These are phyloP conservation scores for Oligia latruncula DNA, from an alignment of 2,888 invertebrate genomes.

Conservation along the genomic window DNA sequence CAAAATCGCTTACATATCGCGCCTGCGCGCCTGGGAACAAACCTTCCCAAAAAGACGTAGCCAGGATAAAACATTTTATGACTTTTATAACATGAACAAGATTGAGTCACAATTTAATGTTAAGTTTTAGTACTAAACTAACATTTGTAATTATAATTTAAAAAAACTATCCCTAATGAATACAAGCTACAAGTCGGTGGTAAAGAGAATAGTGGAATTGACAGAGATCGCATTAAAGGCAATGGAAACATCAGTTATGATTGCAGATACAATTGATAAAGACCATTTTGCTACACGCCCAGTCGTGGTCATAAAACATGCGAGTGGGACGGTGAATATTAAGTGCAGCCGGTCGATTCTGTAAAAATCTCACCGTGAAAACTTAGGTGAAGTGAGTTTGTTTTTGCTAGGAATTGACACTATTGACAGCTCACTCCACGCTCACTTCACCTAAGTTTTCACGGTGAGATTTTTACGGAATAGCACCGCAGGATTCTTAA, in stretches of 20 bases:
- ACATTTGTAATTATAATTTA: conserved; percentile 61
- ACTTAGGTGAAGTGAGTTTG: too few species aligned
- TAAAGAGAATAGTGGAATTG: conserved; percentile 62
- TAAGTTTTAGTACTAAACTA: conserved; percentile 60
- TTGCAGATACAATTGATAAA: conserved; percentile 26
- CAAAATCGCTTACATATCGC: background rate
- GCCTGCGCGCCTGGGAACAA: background rate
- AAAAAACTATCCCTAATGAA: conserved; percentile 61
- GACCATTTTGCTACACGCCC: conserved; percentile 31
- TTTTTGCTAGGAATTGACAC: too few species aligned
- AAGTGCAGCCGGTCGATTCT: too few species aligned
- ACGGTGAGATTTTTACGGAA: too few species aligned
- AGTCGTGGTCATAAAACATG: background rate
- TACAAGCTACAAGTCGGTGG: conserved; percentile 68
- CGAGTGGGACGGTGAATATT: background rate
- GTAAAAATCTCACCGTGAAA: too few species aligned
- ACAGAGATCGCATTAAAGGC: conserved; percentile 59
- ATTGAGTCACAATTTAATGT: conserved; percentile 48
- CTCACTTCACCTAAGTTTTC: too few species aligned
- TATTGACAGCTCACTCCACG: too few species aligned
- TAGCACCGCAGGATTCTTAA: background rate
- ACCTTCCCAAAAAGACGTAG: conserved; percentile 6
- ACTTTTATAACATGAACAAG: conserved; percentile 54
- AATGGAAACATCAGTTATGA: conserved; percentile 36
- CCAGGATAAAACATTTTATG: conserved; percentile 37